Percentiles rank a stretch among this genome's conserved stretches.
Evolutionary conservation across 1,140 invertebrate genomes (phyloP).

Genomic region (Drosophila bipectinata): DNA sequence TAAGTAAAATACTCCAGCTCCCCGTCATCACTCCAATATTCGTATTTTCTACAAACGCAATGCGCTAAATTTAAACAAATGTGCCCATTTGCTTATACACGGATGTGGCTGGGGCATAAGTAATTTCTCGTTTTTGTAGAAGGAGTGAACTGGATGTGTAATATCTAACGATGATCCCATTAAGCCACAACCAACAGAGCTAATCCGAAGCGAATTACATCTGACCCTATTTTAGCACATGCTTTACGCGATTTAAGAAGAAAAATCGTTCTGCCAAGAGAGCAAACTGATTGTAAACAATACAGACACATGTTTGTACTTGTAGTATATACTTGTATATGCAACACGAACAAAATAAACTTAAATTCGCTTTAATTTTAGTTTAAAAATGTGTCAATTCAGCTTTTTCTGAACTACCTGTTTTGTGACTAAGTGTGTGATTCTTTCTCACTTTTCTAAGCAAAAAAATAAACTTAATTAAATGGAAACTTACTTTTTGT

Average conservation of each 20-base stretch:
- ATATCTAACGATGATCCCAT: conserved; percentile 10
- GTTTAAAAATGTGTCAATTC: conserved; percentile 22
- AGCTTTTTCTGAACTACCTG: not conserved
- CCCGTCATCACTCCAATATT: conserved; percentile 22
- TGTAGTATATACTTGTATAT: not conserved
- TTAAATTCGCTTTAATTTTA: conserved; percentile 28
- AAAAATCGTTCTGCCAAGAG: conserved; percentile 5
- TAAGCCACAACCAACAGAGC: not conserved
- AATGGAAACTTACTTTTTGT: conserved; percentile 54
- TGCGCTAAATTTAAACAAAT: conserved; percentile 75
- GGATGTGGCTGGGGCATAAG: conserved; percentile 1
- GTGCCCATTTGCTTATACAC: conserved; percentile 48
- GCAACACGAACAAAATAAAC: conserved; percentile 34
- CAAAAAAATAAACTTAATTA: not conserved
- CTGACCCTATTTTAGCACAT: conserved; percentile 34
- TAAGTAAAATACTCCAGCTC: conserved; percentile 13
- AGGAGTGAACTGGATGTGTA: conserved; percentile 8
- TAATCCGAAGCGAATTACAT: conserved; percentile 2
- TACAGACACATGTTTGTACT: conserved; percentile 21
- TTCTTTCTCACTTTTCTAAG: not conserved
- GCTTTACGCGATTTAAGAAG: conserved; percentile 14
- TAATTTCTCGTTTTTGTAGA: conserved; percentile 14
- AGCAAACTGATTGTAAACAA: conserved; percentile 35
- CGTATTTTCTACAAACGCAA: conserved; percentile 69
- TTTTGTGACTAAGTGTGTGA: not conserved